Percentiles rank a stretch among this genome's conserved stretches.
phyloP scores from a whole-genome alignment of 1,140 invertebrate species.

The Wiebesia pumilae region DNA sequence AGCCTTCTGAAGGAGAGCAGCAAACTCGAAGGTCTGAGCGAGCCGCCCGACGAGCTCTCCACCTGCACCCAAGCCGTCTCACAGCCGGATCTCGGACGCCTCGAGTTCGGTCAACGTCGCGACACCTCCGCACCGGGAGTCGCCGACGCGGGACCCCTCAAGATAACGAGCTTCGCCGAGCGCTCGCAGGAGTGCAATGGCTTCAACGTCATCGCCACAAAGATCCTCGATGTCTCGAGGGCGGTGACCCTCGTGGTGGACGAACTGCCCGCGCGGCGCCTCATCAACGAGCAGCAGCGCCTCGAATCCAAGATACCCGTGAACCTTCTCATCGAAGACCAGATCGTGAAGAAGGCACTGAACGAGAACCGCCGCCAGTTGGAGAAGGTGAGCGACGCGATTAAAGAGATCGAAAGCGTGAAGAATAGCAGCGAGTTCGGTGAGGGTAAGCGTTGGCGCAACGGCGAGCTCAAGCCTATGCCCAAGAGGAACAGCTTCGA shows the following conservation, averaged over 20 bases:
- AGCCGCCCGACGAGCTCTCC: conserved; percentile 74
- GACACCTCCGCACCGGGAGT: conserved; percentile 58
- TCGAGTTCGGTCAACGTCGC: conserved; percentile 59
- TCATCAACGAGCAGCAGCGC: conserved; percentile 54
- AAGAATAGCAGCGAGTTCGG: conserved; percentile 60
- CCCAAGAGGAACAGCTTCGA: conserved; percentile 66
- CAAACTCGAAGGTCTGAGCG: conserved; percentile 74
- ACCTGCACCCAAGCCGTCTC: conserved; percentile 66
- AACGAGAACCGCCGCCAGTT: conserved; percentile 72
- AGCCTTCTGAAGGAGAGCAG: conserved; percentile 79
- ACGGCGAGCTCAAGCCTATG: neutral
- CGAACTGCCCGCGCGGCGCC: conserved; percentile 34
- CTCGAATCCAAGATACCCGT: conserved; percentile 69
- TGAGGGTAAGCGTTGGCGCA: conserved; percentile 27
- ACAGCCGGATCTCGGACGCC: conserved; percentile 79
- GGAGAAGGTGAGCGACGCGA: conserved; percentile 72
- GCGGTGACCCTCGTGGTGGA: conserved; percentile 53
- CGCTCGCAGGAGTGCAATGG: conserved; percentile 62
- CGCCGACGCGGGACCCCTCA: neutral
- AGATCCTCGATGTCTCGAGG: conserved; percentile 61
- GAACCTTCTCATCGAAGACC: conserved; percentile 70
- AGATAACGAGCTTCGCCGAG: conserved; percentile 53
- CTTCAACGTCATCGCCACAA: conserved; percentile 59
- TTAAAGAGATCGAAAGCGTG: conserved; percentile 71
- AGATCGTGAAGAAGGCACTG: conserved; percentile 71